Percentiles rank a stretch among this genome's conserved stretches.
Evolutionary conservation across 2,888 invertebrate species (phyloP).

Genomic region (Loripinus fragilis): DNA sequence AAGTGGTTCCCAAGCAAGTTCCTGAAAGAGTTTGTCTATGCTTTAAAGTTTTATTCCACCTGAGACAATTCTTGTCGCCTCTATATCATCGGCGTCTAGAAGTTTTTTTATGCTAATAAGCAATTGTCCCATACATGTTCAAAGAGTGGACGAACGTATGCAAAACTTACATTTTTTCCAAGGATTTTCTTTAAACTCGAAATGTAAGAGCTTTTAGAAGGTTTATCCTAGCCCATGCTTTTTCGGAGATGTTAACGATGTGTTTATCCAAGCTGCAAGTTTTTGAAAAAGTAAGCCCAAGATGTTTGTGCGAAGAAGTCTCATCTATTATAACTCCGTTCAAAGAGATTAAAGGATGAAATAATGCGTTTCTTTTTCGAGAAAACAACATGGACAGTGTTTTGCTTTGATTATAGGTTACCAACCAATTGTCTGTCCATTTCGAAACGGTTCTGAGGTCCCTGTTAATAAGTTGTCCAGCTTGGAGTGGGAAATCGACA

Average conservation of each 20-base stretch:
- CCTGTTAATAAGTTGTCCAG: neutral
- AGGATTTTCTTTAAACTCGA: neutral
- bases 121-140: slow-evolving; percentile 8
- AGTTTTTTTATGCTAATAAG: too few species aligned
- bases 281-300: too few species aligned
- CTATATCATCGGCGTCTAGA: too few species aligned
- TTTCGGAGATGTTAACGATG: slow-evolving; percentile 17
- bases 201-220: neutral
- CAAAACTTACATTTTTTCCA: neutral
- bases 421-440: slow-evolving; percentile 22
- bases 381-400: slow-evolving; percentile 15
- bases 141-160: neutral
- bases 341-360: slow-evolving; percentile 19
- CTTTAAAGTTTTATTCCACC: too few species aligned
- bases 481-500: slow-evolving; percentile 4
- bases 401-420: slow-evolving; percentile 33
- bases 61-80: too few species aligned
- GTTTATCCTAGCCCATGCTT: slow-evolving; percentile 19
- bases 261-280: too few species aligned
- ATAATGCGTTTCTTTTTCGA: slow-evolving; percentile 20
- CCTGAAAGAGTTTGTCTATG: too few species aligned
- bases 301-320: too few species aligned
- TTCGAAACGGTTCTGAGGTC: slow-evolving; percentile 10
- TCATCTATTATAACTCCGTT: too few species aligned
- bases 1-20: too few species aligned